Evolutionary conservation across 2,113 vertebrate genomes (phyloP).

Genomic region (Crypturellus undulatus): DNA sequence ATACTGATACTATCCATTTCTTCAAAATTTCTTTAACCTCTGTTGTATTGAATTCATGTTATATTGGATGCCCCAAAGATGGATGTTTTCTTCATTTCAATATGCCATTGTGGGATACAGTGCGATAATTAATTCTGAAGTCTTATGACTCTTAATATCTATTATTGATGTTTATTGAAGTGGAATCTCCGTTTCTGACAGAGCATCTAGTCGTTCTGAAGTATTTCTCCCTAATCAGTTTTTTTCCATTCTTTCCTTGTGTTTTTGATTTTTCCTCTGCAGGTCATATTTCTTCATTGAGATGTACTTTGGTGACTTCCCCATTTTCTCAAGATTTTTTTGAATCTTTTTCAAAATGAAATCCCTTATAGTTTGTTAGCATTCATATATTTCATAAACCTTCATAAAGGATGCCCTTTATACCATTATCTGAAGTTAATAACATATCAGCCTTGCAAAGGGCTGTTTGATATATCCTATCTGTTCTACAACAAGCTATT

Average conservation of each 20-base stretch:
- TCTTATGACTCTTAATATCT: rapidly evolving
- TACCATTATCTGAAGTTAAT: background rate
- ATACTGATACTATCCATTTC: background rate
- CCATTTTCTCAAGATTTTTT: background rate
- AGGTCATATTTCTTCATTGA: background rate
- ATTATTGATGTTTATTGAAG: background rate
- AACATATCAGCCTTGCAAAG: constrained; percentile 23
- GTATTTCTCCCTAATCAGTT: background rate
- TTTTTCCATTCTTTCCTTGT: background rate
- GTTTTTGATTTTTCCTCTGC: background rate
- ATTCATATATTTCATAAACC: background rate
- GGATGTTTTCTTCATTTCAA: background rate
- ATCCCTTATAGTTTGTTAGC: background rate
- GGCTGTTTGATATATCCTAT: background rate
- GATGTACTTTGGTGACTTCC: background rate
- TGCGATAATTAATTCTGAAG: background rate
- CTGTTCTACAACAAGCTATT: background rate
- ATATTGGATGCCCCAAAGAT: background rate
- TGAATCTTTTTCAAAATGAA: background rate
- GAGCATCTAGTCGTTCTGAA: background rate
- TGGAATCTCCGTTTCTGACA: background rate
- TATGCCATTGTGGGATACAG: background rate
- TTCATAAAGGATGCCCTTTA: background rate
- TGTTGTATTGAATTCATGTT: background rate
- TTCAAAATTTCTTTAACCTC: background rate